Evolutionary conservation across 2,888 invertebrate genomes (phyloP).

Genomic region (Zeuzera pyrina): DNA sequence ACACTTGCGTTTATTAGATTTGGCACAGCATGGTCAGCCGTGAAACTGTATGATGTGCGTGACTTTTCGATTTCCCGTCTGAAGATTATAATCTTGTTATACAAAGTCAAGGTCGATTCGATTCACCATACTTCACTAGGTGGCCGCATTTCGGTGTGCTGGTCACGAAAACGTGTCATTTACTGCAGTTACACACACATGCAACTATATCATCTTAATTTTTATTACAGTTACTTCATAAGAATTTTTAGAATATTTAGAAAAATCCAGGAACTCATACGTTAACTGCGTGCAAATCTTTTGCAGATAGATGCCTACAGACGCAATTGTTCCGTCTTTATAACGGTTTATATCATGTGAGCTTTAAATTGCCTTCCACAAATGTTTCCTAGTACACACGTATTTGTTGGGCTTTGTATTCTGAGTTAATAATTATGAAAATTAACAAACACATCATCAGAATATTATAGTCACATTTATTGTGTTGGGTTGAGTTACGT

Average conservation of each 20-base stretch:
- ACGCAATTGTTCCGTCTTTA: conserved; percentile 25
- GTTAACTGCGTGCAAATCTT: conserved; percentile 13
- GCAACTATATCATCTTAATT: not conserved
- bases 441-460: too few species aligned
- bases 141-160: conserved; percentile 7
- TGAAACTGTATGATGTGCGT: conserved; percentile 42
- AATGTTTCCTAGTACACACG: too few species aligned
- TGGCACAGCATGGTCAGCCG: conserved; percentile 36
- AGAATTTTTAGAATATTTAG: conserved; percentile 1
- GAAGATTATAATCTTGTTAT: conserved; percentile 31
- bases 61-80: conserved; percentile 45
- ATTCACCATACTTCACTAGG: conserved; percentile 21
- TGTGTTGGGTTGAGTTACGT: too few species aligned
- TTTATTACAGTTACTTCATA: conserved; percentile 1
- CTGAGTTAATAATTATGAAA: too few species aligned
- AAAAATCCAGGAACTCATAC: not conserved
- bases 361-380: conserved; percentile 36
- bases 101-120: conserved; percentile 42
- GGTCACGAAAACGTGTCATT: conserved; percentile 11
- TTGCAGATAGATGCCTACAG: conserved; percentile 19
- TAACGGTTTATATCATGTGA: conserved; percentile 33
- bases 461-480: too few species aligned
- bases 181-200: conserved; percentile 3
- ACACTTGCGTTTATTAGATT: conserved; percentile 44
- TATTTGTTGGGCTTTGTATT: too few species aligned